Evolutionary conservation across 2,113 vertebrate genomes (phyloP).

Genomic region (Pheucticus melanocephalus): DNA sequence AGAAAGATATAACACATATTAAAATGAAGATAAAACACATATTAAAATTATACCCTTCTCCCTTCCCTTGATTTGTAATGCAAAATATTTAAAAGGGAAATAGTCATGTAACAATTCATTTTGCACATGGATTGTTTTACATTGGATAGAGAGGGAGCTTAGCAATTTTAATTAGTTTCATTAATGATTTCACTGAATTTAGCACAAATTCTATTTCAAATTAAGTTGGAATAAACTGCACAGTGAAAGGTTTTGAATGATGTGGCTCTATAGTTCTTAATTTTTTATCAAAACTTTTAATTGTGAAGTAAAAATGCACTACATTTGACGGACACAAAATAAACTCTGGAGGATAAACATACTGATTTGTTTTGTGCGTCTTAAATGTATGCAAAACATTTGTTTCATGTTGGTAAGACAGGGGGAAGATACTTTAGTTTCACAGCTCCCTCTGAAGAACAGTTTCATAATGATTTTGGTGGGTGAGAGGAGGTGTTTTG

Average conservation of each 20-base stretch:
- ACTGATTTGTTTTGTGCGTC: not conserved
- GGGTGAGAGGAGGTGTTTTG: not conserved
- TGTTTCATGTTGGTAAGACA: not conserved
- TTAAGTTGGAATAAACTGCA: constrained; percentile 6
- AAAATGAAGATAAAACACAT: not conserved
- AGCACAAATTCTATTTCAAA: not conserved
- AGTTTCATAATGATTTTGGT: not conserved
- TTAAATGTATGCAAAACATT: not conserved
- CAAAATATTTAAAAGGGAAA: constrained; percentile 26
- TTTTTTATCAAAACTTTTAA: constrained; percentile 65
- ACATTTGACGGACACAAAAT: constrained; percentile 48
- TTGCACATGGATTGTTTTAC: not conserved
- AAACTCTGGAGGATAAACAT: constrained; percentile 23
- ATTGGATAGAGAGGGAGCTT: not conserved
- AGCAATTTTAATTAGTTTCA: constrained; percentile 21
- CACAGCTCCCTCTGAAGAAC: not conserved
- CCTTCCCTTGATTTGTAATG: not conserved
- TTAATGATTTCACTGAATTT: constrained; percentile 11
- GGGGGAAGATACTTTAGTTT: not conserved
- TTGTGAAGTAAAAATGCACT: constrained; percentile 62
- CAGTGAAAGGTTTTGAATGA: constrained; percentile 31
- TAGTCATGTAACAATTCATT: not conserved
- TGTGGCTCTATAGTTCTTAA: not conserved
- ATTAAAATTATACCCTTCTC: not conserved
- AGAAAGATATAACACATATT: not conserved